Evolutionary conservation across 2,113 vertebrate genomes (phyloP), one percentile per base, ranked within the genome.

Genomic region (Pleuronectes platessa): DNA sequence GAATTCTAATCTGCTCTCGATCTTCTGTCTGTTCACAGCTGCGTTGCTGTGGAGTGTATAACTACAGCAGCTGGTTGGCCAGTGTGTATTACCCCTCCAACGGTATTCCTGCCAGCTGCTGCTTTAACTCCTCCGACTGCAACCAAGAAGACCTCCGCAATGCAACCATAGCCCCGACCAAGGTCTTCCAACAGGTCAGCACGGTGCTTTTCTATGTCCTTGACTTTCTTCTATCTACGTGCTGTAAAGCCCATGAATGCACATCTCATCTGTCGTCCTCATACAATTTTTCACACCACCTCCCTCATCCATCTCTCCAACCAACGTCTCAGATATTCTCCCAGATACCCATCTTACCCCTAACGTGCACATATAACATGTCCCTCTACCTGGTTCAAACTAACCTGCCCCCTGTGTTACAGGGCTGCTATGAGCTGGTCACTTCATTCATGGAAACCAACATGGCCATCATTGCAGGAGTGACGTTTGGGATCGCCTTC

Each of bases 361-460:
- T 90, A 55, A 74, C 78, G 37, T 82, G 84, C 68, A 65, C 80
- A 56, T 71, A 60, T 78, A 85, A 88, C 82, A 23, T 26, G 20
- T 79, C 81, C 87, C 4, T 4, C 18, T 24, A 13, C 75, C 77
- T 70, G 37, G 61, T 63, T 71, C 84, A 0, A 26, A 82, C 70
- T 82, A 74, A 79, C 82, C 60, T 63, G 51, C 62, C 81, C 37
- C 66, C 81, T 88, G 62, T 88, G 42, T 85, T 86, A 37, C 87
- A 99, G 98, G 98, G 98, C 79, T 99, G 98, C 90, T 99, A 98
- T 24, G 97, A 99, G 91, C 93, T 99, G 93, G 98, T 99, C 93
- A 99, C 98, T 86, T 96, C 96, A 72, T 99, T 99, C 92, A 99
- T 99, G 95, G 98, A 99, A 85, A 99, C 96, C 83, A 99, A 99